Conservation (phyloP, 2,113 vertebrate species). For the Numida meleagris region DNA sequence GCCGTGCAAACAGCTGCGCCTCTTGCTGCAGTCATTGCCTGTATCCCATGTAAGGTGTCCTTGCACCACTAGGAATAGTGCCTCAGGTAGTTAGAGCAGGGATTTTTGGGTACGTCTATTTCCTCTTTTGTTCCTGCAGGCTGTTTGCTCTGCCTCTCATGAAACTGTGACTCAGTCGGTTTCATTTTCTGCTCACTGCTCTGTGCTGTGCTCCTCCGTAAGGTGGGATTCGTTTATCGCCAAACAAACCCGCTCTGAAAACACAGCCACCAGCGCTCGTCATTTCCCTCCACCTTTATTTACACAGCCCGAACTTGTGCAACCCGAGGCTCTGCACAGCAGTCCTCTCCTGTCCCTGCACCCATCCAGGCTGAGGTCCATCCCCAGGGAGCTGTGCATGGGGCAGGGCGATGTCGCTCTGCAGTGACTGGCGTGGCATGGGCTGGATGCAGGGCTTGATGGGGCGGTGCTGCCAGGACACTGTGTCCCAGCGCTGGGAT, state of each 20-base stretch:
- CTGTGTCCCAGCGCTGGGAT: not conserved
- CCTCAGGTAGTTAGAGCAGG: not conserved
- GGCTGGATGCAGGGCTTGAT: not conserved
- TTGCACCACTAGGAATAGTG: not conserved
- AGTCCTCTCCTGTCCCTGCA: not conserved
- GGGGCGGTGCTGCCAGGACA: not conserved
- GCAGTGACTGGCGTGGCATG: rapidly evolving
- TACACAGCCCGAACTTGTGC: not conserved
- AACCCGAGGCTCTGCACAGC: rapidly evolving
- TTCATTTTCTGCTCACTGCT: not conserved
- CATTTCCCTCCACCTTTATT: not conserved
- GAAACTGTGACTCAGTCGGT: conserved; percentile 63
- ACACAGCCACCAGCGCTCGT: not conserved
- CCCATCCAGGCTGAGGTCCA: not conserved
- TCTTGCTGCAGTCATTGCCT: not conserved
- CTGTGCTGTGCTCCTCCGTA: not conserved
- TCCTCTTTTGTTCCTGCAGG: not conserved
- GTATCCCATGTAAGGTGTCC: too few species aligned
- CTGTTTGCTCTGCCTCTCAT: conserved; percentile 15
- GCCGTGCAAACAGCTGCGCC: not conserved
- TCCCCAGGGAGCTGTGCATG: rapidly evolving
- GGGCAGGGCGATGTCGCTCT: not conserved
- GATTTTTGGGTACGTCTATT: not conserved
- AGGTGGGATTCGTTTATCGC: not conserved
- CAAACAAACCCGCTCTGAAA: not conserved